These are phyloP conservation scores for Acestrorhynchus altus DNA, from an alignment of 2,797 vertebrate species.

Conservation along the genomic window DNA sequence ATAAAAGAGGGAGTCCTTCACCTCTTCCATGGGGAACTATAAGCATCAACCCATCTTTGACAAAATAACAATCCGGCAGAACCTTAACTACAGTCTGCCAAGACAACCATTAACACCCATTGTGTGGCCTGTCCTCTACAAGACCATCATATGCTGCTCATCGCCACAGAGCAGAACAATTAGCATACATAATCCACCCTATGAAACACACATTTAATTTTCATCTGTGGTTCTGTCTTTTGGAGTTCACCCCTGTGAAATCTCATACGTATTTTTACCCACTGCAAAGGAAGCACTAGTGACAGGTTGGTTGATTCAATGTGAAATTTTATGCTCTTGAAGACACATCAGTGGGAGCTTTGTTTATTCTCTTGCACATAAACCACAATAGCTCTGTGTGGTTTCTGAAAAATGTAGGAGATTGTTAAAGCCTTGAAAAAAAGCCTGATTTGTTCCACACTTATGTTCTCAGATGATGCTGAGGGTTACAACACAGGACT, in stretches of 20 bases:
- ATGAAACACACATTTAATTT: not conserved
- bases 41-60: conserved; percentile 63
- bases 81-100: conserved; percentile 66
- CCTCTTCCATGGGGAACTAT: conserved; percentile 60
- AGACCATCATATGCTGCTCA: conserved; percentile 44
- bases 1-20: conserved; percentile 66
- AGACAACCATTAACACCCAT: conserved; percentile 52
- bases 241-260: conserved; percentile 6
- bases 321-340: conserved; percentile 5
- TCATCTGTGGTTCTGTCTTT: conserved; percentile 20
- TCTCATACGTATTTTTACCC: not conserved
- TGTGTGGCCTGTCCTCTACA: conserved; percentile 28
- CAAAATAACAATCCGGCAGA: conserved; percentile 69
- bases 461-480: conserved; percentile 36
- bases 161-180: conserved; percentile 34
- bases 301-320: conserved; percentile 18
- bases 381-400: conserved; percentile 57
- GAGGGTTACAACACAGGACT: conserved; percentile 20
- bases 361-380: conserved; percentile 61
- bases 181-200: not conserved
- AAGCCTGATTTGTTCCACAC: conserved; percentile 51
- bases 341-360: conserved; percentile 39
- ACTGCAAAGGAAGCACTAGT: not conserved
- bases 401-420: conserved; percentile 63
- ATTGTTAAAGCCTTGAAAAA: conserved; percentile 54